These are phyloP conservation scores for Nomia melanderi DNA, from an alignment of 1,140 invertebrate genomes.

Conservation along the genomic window DNA sequence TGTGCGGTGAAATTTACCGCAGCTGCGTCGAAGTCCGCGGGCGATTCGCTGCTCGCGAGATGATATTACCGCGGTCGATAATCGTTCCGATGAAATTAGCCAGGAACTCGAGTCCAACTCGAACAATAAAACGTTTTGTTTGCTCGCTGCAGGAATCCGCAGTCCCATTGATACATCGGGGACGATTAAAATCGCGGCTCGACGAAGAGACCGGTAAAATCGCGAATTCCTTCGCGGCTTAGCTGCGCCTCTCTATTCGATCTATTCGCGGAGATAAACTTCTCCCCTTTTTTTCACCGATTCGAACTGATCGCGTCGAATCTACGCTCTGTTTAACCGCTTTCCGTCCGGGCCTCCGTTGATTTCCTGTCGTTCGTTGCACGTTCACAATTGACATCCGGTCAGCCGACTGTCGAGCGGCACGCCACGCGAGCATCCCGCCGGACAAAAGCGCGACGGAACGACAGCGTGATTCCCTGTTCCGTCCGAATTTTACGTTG, in stretches of 20 bases:
- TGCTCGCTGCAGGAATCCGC: too few species aligned
- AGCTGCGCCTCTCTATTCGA: background rate
- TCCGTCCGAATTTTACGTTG: background rate
- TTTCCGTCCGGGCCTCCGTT: conserved; percentile 56
- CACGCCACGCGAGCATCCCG: background rate
- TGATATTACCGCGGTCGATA: too few species aligned
- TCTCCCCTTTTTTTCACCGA: background rate
- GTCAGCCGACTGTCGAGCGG: conserved; percentile 12
- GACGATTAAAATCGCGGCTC: too few species aligned
- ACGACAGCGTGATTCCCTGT: background rate
- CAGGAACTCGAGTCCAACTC: too few species aligned
- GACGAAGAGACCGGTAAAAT: too few species aligned
- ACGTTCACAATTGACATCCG: conserved; percentile 63
- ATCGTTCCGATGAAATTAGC: too few species aligned
- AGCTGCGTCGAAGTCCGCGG: too few species aligned
- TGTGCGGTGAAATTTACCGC: too few species aligned
- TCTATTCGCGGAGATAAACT: conserved; percentile 24
- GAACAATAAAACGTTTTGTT: too few species aligned
- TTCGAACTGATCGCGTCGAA: conserved; percentile 27
- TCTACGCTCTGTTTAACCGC: conserved; percentile 64
- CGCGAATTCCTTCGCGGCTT: too few species aligned
- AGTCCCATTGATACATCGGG: too few species aligned
- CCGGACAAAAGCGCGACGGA: conserved; percentile 22
- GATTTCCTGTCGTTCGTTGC: conserved; percentile 59
- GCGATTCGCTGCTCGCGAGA: too few species aligned